phyloP scores from a whole-genome alignment of 2,888 invertebrate species.

The Orthosia gothica region DNA sequence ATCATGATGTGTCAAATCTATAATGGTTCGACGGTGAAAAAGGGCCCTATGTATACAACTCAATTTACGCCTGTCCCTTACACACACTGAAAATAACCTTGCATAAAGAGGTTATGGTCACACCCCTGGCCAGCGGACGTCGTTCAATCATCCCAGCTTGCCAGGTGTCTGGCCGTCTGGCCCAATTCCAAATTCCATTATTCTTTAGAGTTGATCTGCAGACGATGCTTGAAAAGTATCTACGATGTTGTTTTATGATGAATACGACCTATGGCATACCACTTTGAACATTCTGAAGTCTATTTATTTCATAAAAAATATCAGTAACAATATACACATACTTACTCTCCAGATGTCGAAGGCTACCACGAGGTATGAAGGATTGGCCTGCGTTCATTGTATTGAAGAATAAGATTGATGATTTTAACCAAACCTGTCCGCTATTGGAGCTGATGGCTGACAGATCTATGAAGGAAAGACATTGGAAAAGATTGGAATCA shows the following conservation, averaged over 20 bases:
- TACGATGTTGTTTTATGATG: not conserved
- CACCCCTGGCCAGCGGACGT: too few relatives aligned
- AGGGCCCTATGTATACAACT: too few relatives aligned
- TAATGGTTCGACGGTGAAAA: too few relatives aligned
- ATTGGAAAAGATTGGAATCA: slow-evolving; percentile 93
- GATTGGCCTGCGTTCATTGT: slow-evolving; percentile 97
- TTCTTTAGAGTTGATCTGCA: not conserved
- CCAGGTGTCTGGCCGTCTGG: too few relatives aligned
- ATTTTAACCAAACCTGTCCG: slow-evolving; percentile 97
- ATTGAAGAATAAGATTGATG: slow-evolving; percentile 97
- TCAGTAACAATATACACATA: not conserved
- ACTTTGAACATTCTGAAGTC: not conserved
- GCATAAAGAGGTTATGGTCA: too few relatives aligned
- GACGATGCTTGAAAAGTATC: not conserved
- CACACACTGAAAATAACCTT: too few relatives aligned
- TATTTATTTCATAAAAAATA: too few relatives aligned
- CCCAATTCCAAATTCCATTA: not conserved
- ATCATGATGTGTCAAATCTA: too few relatives aligned
- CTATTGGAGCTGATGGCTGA: slow-evolving; percentile 97
- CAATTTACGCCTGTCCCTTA: too few relatives aligned
- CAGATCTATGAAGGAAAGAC: slow-evolving; percentile 96
- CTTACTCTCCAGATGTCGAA: slow-evolving; percentile 92
- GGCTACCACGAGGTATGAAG: slow-evolving; percentile 96
- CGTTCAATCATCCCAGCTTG: not conserved
- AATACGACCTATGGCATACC: not conserved